Conservation (phyloP, 2,113 vertebrate species). For the Anguilla rostrata region DNA sequence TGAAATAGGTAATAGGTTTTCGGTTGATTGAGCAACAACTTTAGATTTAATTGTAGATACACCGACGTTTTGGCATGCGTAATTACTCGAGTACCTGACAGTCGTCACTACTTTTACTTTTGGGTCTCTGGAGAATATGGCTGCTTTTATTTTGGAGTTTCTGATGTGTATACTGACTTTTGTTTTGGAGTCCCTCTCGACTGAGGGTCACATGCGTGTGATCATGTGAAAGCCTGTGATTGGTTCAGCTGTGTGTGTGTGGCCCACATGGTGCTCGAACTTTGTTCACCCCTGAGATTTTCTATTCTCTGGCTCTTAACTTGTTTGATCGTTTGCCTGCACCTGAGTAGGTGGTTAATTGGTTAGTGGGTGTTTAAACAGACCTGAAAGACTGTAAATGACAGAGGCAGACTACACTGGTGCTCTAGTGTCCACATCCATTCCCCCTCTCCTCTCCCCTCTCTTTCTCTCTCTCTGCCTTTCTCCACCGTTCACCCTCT, state of each 20-base stretch:
- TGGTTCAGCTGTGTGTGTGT: not conserved
- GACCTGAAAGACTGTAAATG: not conserved
- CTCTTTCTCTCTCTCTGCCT: no score
- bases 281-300: not conserved
- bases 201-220: no score
- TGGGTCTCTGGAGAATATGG: not conserved
- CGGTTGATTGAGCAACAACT: no score
- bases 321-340: not conserved
- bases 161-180: no score
- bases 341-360: not conserved
- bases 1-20: not conserved
- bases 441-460: not conserved
- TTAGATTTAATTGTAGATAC: not conserved
- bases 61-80: not conserved
- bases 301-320: not conserved
- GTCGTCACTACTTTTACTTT: not conserved
- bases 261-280: not conserved
- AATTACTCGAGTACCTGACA: no score
- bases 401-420: not conserved
- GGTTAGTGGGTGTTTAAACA: constrained; percentile 22
- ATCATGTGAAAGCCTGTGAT: not conserved
- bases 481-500: not conserved
- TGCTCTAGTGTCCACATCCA: not conserved
- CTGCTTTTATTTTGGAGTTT: not conserved
- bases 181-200: not conserved